A percentile compares a stretch with the other conserved stretches of the same genome.
phyloP scores from a whole-genome alignment of 2,113 vertebrate genomes.

The Gymnobelideus leadbeateri region DNA sequence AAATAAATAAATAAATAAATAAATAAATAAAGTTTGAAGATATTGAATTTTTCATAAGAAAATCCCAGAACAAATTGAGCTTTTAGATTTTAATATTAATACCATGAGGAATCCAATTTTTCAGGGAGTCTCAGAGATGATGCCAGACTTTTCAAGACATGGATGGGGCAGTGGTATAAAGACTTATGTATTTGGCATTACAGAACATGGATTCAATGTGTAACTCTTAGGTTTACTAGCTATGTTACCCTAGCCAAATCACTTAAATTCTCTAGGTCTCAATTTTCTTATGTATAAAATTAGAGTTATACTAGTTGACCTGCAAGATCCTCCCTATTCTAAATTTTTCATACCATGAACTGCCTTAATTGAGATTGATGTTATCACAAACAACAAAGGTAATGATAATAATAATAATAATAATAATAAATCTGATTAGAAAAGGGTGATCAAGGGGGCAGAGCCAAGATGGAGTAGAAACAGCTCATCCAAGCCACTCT shows the following conservation, averaged over 20 bases:
- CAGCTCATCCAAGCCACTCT: too few species aligned
- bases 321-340: not conserved
- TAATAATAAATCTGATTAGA: not conserved
- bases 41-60: not conserved
- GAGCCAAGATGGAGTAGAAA: too few species aligned
- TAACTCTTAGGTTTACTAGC: not conserved
- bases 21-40: not conserved
- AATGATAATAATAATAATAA: not conserved
- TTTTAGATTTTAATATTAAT: not conserved
- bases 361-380: not conserved
- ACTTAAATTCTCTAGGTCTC: not conserved
- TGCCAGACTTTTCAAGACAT: not conserved
- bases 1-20: too few species aligned
- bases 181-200: not conserved
- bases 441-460: not conserved
- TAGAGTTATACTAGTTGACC: not conserved
- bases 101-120: not conserved
- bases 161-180: not conserved
- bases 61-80: not conserved
- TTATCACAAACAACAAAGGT: not conserved
- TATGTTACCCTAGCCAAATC: not conserved
- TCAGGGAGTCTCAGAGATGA: not conserved
- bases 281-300: not conserved
- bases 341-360: not conserved
- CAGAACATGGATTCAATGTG: not conserved